These are phyloP conservation scores for Thaumetopoea pityocampa DNA, from an alignment of 1,140 invertebrate genomes.

Conservation along the genomic window DNA sequence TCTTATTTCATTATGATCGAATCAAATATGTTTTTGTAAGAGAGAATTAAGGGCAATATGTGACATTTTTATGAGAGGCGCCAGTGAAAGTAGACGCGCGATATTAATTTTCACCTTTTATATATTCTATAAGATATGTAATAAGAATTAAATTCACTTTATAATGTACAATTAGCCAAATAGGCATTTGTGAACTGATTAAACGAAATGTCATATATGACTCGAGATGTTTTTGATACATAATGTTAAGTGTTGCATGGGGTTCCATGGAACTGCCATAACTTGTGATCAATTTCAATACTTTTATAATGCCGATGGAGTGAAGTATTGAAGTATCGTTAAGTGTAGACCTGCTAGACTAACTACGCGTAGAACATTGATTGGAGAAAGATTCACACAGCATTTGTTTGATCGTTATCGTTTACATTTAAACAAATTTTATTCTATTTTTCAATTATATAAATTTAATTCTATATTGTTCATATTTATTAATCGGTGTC, in stretches of 20 bases:
- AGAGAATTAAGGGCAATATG: conserved; percentile 59
- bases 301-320: conserved; percentile 72
- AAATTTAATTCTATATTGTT: conserved; percentile 37
- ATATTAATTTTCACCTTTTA: conserved; percentile 32
- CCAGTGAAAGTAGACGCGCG: conserved; percentile 46
- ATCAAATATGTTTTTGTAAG: conserved; percentile 51
- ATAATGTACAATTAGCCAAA: conserved; percentile 32
- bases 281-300: conserved; percentile 75
- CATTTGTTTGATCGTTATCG: conserved; percentile 34
- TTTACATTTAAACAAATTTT: conserved; percentile 48
- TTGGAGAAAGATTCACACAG: conserved; percentile 53
- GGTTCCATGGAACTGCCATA: conserved; percentile 72
- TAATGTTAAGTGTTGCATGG: conserved; percentile 68
- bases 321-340: conserved; percentile 66
- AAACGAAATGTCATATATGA: conserved; percentile 67
- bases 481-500: conserved; percentile 37
- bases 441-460: conserved; percentile 34
- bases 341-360: conserved; percentile 73
- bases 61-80: conserved; percentile 63
- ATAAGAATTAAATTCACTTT: conserved; percentile 33
- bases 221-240: conserved; percentile 41
- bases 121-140: conserved; percentile 16
- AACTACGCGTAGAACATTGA: conserved; percentile 59
- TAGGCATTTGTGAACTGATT: conserved; percentile 49
- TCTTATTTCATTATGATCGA: conserved; percentile 67